Evolutionary conservation across 2,888 invertebrate genomes (phyloP).

Genomic region (Lycophotia porphyrea): DNA sequence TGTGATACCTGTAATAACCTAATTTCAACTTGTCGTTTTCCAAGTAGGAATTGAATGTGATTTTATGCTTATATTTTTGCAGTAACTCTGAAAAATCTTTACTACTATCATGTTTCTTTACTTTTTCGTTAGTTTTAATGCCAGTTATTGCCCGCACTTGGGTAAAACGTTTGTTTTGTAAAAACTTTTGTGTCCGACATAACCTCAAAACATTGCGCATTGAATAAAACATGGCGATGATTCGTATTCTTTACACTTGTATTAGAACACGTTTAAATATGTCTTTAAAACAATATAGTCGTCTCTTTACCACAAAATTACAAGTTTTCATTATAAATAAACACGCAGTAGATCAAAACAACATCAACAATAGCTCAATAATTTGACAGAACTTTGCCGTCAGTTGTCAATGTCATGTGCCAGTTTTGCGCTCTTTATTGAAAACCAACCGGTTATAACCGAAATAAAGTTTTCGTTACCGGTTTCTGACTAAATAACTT

Average conservation of each 20-base stretch:
- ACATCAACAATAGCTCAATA: constrained; percentile 12
- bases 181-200: constrained; percentile 76
- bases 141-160: constrained; percentile 68
- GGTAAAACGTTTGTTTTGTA: constrained; percentile 73
- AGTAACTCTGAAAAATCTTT: constrained; percentile 77
- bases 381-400: constrained; percentile 14
- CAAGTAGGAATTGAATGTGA: constrained; percentile 84
- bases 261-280: constrained; percentile 13
- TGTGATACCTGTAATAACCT: constrained; percentile 80
- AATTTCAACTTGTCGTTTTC: constrained; percentile 82
- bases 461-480: constrained; percentile 14
- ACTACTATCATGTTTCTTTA: constrained; percentile 58
- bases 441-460: constrained; percentile 35
- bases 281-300: not conserved
- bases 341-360: constrained; percentile 6
- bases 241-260: constrained; percentile 40
- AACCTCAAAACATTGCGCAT: constrained; percentile 84
- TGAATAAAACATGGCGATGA: constrained; percentile 75
- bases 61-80: constrained; percentile 81
- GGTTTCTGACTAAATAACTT: constrained; percentile 11
- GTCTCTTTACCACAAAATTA: not conserved
- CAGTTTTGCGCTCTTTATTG: constrained; percentile 33
- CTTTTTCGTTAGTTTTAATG: constrained; percentile 57
- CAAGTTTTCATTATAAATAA: constrained; percentile 12
- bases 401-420: not conserved